Evolutionary conservation across 2,888 invertebrate genomes (phyloP).

Genomic region (Catocala fraxini): DNA sequence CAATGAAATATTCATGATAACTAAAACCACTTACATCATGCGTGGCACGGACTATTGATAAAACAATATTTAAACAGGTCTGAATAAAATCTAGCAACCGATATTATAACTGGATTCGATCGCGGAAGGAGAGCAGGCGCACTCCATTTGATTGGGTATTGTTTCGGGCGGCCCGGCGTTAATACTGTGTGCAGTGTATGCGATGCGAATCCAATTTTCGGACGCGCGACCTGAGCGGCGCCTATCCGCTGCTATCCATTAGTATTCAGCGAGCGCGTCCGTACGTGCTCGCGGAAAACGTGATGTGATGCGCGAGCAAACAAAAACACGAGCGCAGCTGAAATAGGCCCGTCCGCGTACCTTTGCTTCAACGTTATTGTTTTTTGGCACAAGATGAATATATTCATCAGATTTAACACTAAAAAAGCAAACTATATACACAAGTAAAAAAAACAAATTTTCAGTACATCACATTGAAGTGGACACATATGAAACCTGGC

Average conservation of each 20-base stretch:
- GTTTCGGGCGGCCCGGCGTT: conserved; percentile 67
- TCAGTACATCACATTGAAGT: too few relatives aligned
- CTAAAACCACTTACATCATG: conserved; percentile 14
- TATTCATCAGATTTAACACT: background rate
- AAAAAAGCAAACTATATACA: too few relatives aligned
- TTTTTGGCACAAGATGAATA: conserved; percentile 30
- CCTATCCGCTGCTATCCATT: conserved; percentile 65
- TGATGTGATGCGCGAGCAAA: conserved; percentile 73
- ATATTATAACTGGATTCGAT: conserved; percentile 37
- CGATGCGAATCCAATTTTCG: conserved; percentile 78
- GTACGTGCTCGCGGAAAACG: conserved; percentile 73
- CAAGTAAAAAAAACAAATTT: too few relatives aligned
- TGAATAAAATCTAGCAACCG: conserved; percentile 25
- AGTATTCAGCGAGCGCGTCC: conserved; percentile 67
- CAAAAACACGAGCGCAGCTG: conserved; percentile 70
- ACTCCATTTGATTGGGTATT: conserved; percentile 80
- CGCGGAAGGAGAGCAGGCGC: conserved; percentile 38
- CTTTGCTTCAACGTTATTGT: conserved; percentile 56
- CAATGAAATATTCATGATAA: conserved; percentile 17
- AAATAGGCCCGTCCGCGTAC: conserved; percentile 63
- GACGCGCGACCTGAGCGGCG: conserved; percentile 64
- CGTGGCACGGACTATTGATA: conserved; percentile 7
- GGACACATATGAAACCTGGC: too few relatives aligned
- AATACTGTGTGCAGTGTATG: conserved; percentile 70
- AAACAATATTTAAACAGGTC: conserved; percentile 31